Conservation (phyloP, 2,113 vertebrate species). For the Eupsittula cactorum region DNA sequence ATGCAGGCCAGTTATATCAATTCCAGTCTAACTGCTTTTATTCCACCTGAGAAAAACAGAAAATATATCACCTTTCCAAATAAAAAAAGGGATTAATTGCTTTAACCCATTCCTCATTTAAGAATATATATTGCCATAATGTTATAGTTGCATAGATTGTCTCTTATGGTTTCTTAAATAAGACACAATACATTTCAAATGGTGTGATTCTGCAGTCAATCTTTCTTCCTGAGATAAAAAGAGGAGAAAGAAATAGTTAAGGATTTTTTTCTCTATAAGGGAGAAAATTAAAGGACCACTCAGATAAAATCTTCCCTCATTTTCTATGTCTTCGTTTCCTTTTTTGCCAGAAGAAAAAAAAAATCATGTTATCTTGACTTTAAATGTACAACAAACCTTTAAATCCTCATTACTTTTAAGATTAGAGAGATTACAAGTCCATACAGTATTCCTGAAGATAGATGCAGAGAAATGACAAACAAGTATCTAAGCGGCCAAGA, state of each 20-base stretch:
- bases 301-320: constrained; percentile 5
- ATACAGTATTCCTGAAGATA: not conserved
- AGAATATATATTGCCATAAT: not conserved
- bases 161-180: not conserved
- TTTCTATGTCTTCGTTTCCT: constrained; percentile 4
- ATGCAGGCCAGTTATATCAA: not conserved
- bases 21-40: not conserved
- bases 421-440: constrained; percentile 36
- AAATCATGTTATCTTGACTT: constrained; percentile 2
- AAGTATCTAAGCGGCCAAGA: not conserved
- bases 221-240: not conserved
- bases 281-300: constrained; percentile 23
- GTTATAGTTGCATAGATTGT: not conserved
- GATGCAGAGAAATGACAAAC: not conserved
- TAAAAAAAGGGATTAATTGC: no score
- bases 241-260: not conserved
- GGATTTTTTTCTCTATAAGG: not conserved
- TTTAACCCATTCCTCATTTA: not conserved
- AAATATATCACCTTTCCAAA: not conserved
- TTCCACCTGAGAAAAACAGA: not conserved
- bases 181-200: not conserved
- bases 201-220: not conserved
- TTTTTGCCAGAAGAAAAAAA: not conserved
- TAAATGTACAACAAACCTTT: constrained; percentile 45
- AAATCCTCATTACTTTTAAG: constrained; percentile 56